A percentile compares a stretch with the other conserved stretches of the same genome.
phyloP scores from a whole-genome alignment of 2,888 invertebrate genomes.

The Plagodis pulveraria region DNA sequence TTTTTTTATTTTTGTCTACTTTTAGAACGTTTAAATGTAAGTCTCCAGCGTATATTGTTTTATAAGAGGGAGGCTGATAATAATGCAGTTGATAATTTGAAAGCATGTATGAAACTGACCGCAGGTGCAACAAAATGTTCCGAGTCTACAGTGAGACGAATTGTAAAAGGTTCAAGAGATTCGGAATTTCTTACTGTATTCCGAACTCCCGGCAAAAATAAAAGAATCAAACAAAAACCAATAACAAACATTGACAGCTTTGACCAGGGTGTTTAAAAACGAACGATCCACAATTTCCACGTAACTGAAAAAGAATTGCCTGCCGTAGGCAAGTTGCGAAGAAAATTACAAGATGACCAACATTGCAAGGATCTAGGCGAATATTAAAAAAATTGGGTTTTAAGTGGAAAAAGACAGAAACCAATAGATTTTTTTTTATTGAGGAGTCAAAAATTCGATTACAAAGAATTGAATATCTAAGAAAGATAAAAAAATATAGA shows the following conservation, averaged over 20 bases:
- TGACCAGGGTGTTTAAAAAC: neutral
- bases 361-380: neutral
- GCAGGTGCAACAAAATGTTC: neutral
- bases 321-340: neutral
- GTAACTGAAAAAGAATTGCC: neutral
- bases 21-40: too few relatives aligned
- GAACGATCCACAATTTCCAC: neutral
- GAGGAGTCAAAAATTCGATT: constrained; percentile 32
- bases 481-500: constrained; percentile 28
- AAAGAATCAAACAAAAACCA: neutral
- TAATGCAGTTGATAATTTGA: too few relatives aligned
- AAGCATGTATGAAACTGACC: neutral
- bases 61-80: too few relatives aligned
- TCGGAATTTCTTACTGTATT: constrained; percentile 1
- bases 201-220: neutral
- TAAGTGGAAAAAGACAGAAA: too few relatives aligned
- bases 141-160: neutral
- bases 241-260: neutral
- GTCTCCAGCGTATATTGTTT: too few relatives aligned
- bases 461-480: constrained; percentile 29
- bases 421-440: too few relatives aligned
- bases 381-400: neutral
- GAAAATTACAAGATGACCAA: neutral
- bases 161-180: neutral
- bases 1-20: too few relatives aligned